Evolutionary conservation across 1,140 invertebrate genomes (phyloP), one percentile per base, ranked within the genome.

Genomic region (Tetraneura akinire): DNA sequence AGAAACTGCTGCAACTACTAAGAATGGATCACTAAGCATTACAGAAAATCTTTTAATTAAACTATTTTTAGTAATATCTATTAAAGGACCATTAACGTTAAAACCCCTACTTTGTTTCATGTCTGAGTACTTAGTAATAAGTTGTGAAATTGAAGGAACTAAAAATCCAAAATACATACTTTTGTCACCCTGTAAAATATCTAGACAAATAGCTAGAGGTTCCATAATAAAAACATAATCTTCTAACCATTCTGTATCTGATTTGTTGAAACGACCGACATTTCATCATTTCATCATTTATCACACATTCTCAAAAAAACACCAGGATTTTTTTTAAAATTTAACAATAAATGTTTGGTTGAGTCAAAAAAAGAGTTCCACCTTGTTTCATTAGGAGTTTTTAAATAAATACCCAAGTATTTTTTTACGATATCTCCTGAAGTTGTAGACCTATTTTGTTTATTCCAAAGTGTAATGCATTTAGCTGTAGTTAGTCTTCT

Each of bases 141-240:
- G 64, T 45, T 68, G n/a, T 21, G 18, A 42, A 68, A 66, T 42
- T 66, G 62, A 37, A 66, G 62, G 62, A 37, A 66, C n/a, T 37
- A 66, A 42, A 66, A 37, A 68, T 42, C 64, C 64, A 68, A 68
- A 68, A 68, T 68, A 68, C 64, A 45, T 68, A 45, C 10, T 42
- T 68, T 68, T 68, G 18, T 68, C 64, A 68, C 64, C 37, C 42
- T 68, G 64, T 42, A 68, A 45, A 42, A 68, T 42, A 45, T 68
- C 64, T 5, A 68, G 13, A 68, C 37, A 42, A 68, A 42, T 21
- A 21, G 64, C 64, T 21, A 68, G 32, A 37, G 32, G 8, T 37
- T 37, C 32, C 32, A 37, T 37, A 8, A 37, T 37, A 37, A 37
- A 37, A 37, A 37, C 32, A 8, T 37, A 37, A 37, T 37, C 32